Conservation (phyloP, 2,888 invertebrate genomes). For the Xestia sexstrigata region DNA sequence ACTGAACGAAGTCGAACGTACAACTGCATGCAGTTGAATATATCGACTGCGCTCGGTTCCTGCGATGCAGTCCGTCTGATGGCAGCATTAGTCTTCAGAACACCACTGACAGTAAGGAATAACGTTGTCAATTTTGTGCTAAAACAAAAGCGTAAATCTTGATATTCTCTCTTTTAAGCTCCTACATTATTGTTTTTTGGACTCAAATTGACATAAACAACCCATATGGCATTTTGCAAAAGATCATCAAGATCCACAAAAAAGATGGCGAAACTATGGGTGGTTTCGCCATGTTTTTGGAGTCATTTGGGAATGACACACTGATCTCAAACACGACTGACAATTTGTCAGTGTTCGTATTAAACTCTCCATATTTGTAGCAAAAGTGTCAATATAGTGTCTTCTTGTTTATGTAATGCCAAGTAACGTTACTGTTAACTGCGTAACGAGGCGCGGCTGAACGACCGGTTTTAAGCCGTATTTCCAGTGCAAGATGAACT, state of each 20-base stretch:
- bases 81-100: neutral
- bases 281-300: too few species aligned
- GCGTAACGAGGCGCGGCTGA: constrained; percentile 46
- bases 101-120: neutral
- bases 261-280: too few species aligned
- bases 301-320: constrained; percentile 43
- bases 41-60: too few species aligned
- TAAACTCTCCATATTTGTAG: constrained; percentile 55
- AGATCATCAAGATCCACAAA: constrained; percentile 11
- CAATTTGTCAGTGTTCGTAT: constrained; percentile 57
- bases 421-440: constrained; percentile 51
- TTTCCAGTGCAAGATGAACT: constrained; percentile 3
- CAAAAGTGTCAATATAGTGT: constrained; percentile 61
- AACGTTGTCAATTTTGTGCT: neutral
- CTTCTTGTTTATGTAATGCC: constrained; percentile 60
- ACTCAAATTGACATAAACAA: neutral
- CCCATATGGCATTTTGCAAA: constrained; percentile 15
- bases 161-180: neutral
- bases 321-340: constrained; percentile 52
- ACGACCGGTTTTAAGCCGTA: constrained; percentile 25
- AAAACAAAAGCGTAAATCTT: neutral
- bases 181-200: neutral
- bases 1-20: too few species aligned
- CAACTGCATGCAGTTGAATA: too few species aligned
- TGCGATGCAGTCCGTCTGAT: too few species aligned